These are phyloP conservation scores for Sebastes umbrosus DNA, from an alignment of 2,797 vertebrate genomes.

Conservation along the genomic window DNA sequence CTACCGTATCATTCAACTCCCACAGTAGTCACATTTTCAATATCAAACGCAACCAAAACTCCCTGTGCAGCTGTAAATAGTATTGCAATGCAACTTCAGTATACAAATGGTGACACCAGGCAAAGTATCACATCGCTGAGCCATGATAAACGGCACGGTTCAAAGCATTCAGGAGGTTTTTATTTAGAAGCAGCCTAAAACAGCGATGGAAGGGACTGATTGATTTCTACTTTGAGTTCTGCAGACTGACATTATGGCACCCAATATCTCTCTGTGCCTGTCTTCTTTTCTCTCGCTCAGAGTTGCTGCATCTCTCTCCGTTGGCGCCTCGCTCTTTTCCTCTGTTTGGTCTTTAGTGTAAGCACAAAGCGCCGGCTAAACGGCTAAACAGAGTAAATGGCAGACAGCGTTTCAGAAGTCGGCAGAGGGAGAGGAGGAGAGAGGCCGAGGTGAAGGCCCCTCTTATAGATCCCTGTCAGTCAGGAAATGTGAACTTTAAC, in stretches of 20 bases:
- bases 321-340: conserved; percentile 39
- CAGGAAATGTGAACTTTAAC: conserved; percentile 84
- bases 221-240: conserved; percentile 64
- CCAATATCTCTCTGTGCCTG: conserved; percentile 36
- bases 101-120: conserved; percentile 9
- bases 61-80: not conserved
- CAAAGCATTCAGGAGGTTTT: conserved; percentile 44
- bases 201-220: conserved; percentile 45
- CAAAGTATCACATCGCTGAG: not conserved
- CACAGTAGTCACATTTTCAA: not conserved
- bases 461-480: conserved; percentile 84
- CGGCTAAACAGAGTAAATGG: conserved; percentile 76
- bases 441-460: conserved; percentile 72
- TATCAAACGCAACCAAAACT: not conserved
- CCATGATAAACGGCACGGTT: conserved; percentile 27
- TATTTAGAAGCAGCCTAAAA: conserved; percentile 53
- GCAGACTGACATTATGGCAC: conserved; percentile 60
- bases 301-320: conserved; percentile 40
- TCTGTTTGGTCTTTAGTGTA: conserved; percentile 64
- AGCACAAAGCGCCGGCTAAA: conserved; percentile 72
- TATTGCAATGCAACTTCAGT: not conserved
- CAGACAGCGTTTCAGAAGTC: conserved; percentile 71
- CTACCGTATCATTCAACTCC: not conserved
- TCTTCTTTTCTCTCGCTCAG: conserved; percentile 38
- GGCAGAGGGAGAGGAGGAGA: conserved; percentile 59